Conservation (phyloP, 2,113 vertebrate genomes). For the Lycocorax pyrrhopterus region DNA sequence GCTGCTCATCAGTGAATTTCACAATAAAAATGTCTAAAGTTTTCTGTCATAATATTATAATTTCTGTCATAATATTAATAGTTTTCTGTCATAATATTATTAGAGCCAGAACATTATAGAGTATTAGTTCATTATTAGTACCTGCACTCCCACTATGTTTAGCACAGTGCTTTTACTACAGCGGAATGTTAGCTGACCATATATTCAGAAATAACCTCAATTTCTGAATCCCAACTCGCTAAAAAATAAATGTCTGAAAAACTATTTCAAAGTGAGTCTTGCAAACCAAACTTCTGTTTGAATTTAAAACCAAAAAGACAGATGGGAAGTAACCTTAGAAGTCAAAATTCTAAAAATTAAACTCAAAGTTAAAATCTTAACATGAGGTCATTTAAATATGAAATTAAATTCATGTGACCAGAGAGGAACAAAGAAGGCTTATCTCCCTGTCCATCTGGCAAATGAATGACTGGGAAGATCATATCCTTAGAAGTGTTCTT, state of each 20-base stretch:
- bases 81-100: not conserved
- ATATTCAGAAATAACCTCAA: not conserved
- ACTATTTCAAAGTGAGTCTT: not conserved
- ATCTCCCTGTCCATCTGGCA: not conserved
- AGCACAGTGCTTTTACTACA: not conserved
- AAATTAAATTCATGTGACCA: not conserved
- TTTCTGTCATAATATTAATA: not conserved
- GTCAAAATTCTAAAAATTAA: not conserved
- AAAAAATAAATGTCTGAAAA: not conserved
- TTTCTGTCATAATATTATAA: not conserved
- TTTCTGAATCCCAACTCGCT: not conserved
- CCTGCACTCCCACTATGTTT: not conserved
- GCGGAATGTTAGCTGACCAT: not conserved
- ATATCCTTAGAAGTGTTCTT: not conserved
- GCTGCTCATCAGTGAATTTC: not conserved
- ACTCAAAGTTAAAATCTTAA: not conserved
- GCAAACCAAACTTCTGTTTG: not conserved
- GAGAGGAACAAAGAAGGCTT: not conserved
- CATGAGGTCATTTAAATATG: not conserved
- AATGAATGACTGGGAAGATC: not conserved
- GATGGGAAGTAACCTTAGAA: not conserved
- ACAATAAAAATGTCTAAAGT: not conserved
- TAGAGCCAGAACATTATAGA: not conserved
- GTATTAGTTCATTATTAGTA: not conserved
- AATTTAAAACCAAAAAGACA: not conserved